A percentile compares a stretch with the other conserved stretches of the same genome.
phyloP scores from a whole-genome alignment of 2,797 vertebrate genomes.

The Aratinga solstitialis region DNA sequence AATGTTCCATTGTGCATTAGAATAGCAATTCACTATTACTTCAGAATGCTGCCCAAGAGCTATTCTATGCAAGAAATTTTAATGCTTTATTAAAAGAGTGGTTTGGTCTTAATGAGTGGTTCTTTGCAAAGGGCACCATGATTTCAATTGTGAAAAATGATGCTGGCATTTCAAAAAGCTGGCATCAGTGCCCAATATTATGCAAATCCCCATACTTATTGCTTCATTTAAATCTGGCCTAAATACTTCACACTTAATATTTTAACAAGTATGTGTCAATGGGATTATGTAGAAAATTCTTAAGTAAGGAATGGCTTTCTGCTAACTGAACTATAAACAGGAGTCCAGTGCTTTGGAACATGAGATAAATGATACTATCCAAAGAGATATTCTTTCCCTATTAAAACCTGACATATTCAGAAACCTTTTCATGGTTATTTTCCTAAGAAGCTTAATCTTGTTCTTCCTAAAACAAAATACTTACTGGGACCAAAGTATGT shows the following conservation, averaged over 20 bases:
- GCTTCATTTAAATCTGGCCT: constrained; percentile 60
- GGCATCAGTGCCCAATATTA: constrained; percentile 60
- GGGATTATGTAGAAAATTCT: constrained; percentile 54
- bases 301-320: constrained; percentile 15
- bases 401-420: background rate
- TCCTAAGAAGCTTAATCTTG: background rate
- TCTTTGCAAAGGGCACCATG: constrained; percentile 56
- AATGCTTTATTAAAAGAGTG: constrained; percentile 80
- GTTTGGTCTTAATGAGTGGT: constrained; percentile 72
- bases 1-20: constrained; percentile 86
- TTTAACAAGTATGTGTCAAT: constrained; percentile 62
- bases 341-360: background rate
- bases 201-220: constrained; percentile 69
- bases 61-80: constrained; percentile 83
- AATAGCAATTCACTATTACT: constrained; percentile 87
- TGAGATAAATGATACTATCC: background rate
- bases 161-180: constrained; percentile 71
- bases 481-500: background rate
- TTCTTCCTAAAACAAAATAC: background rate
- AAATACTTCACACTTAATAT: constrained; percentile 67
- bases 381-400: background rate
- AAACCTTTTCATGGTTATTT: background rate
- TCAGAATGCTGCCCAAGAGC: constrained; percentile 74
- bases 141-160: constrained; percentile 71
- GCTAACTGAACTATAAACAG: background rate